Percentiles rank a stretch among this genome's conserved stretches.
phyloP scores from a whole-genome alignment of 2,113 vertebrate genomes.

The Dicrurus megarhynchus region DNA sequence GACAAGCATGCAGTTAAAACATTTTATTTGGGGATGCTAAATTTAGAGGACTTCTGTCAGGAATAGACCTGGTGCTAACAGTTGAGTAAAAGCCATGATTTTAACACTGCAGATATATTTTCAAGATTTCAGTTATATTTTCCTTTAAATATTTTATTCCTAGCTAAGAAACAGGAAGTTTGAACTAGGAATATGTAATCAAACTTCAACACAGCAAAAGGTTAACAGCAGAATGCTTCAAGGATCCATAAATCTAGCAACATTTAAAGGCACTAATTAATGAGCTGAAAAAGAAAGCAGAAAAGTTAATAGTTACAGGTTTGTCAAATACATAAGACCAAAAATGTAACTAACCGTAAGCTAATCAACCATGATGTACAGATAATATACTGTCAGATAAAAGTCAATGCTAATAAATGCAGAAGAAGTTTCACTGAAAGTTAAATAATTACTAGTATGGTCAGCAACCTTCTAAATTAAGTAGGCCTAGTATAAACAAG shows the following conservation, averaged over 20 bases:
- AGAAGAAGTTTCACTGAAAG: not conserved
- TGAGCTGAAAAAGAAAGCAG: not conserved
- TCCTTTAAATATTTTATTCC: not conserved
- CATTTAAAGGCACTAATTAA: not conserved
- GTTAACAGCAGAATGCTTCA: not conserved
- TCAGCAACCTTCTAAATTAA: slow-evolving; percentile 9
- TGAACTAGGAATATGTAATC: not conserved
- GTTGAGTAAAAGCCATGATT: not conserved
- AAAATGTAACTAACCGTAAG: not conserved
- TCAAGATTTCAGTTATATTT: not conserved
- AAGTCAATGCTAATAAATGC: not conserved
- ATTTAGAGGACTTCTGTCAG: not conserved
- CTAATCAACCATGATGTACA: not conserved
- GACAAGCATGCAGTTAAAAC: not conserved
- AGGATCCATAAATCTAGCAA: not conserved
- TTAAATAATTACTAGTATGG: not conserved
- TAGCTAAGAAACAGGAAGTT: slow-evolving; percentile 6
- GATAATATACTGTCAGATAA: not conserved
- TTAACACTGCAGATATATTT: not conserved
- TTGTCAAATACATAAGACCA: not conserved
- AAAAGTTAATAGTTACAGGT: not conserved
- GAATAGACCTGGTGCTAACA: not conserved
- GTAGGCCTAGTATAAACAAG: not conserved
- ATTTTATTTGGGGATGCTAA: slow-evolving; percentile 21
- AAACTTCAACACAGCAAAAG: not conserved